phyloP scores from a whole-genome alignment of 1,140 invertebrate species.

The Hestina assimilis region DNA sequence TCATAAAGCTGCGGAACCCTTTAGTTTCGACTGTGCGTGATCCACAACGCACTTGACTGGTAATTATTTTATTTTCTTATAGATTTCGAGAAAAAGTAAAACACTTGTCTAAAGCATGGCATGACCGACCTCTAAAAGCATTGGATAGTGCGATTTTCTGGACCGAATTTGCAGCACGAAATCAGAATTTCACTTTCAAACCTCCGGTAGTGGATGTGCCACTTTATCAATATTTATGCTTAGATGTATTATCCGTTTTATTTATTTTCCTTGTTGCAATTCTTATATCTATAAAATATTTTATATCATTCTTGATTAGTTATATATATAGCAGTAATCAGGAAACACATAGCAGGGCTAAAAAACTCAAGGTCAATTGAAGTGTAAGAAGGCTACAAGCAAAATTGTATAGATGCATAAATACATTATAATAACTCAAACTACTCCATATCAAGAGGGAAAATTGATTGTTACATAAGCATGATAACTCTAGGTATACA shows the following conservation, averaged over 20 bases:
- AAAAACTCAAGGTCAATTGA: background rate
- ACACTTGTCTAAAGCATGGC: slow-evolving; percentile 69
- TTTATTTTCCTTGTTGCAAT: background rate
- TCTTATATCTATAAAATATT: background rate
- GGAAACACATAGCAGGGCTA: background rate
- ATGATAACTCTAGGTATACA: too few species aligned
- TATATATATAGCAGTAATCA: background rate
- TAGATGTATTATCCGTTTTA: slow-evolving; percentile 63
- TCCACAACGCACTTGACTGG: too few species aligned
- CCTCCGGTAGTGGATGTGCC: slow-evolving; percentile 78
- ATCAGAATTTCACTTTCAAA: slow-evolving; percentile 79
- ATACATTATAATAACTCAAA: too few species aligned
- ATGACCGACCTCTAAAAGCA: slow-evolving; percentile 75
- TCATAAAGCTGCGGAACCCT: too few species aligned
- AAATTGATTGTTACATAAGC: too few species aligned
- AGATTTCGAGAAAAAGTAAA: slow-evolving; percentile 64
- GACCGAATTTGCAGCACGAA: slow-evolving; percentile 81
- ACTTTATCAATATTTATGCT: slow-evolving; percentile 80
- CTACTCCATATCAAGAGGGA: too few species aligned
- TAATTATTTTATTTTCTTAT: slow-evolving; percentile 26
- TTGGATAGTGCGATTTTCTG: slow-evolving; percentile 80
- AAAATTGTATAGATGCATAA: too few species aligned
- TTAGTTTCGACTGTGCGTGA: too few species aligned
- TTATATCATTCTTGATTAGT: background rate
- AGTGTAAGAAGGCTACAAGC: too few species aligned